Base-by-base conservation (phyloP, 37 sponge, comb jelly and placozoan species). In the Hexactinellida sp. region DNA sequence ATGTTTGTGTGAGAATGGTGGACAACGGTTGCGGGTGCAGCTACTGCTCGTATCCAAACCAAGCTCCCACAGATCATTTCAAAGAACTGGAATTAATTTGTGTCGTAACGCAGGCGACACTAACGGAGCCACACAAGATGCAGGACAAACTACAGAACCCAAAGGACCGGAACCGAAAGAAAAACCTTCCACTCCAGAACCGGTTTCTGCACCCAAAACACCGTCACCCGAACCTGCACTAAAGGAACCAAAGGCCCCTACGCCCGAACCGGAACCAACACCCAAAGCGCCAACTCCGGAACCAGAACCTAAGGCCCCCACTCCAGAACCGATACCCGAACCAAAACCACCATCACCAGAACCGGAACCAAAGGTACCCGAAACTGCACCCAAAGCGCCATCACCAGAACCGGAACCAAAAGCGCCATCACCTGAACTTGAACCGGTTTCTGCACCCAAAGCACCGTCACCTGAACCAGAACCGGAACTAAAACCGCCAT, bases 51-150 rank as follows among this genome's bases (percentile, higher is more conserved):
- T 63, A 63, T 63, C 76, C 76, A n/a, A 63, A 63, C 76, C 76
- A 63, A 63, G 76, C 3, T 63, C 76, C 76, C 1, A 63, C 76
- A 63, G 76, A 63, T 47, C n/a, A n/a, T n/a, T n/a, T n/a, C n/a
- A n/a, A n/a, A n/a, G n/a, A n/a, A n/a, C n/a, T n/a, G n/a, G n/a
- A n/a, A n/a, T 47, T 47, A 19, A 47, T 47, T 47, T 47, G 52
- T 47, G 52, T 16, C 9, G 9, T 19, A 47, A 47, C 16, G 9
- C 52, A 47, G 52, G 52, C 52, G 52, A 47, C 16, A 47, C 52
- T 47, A 47, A 47, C 52, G 52, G 52, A 47, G 52, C 16, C 13
- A 19, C 52, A 19, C 52, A 47, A 16, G 52, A 47, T 19, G 52
- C 16, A 19, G 16, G 13, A 47, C 52, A n/a, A n/a, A n/a, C n/a